phyloP scores from a whole-genome alignment of 2,888 invertebrate species.

The Cheilosia pagana region DNA sequence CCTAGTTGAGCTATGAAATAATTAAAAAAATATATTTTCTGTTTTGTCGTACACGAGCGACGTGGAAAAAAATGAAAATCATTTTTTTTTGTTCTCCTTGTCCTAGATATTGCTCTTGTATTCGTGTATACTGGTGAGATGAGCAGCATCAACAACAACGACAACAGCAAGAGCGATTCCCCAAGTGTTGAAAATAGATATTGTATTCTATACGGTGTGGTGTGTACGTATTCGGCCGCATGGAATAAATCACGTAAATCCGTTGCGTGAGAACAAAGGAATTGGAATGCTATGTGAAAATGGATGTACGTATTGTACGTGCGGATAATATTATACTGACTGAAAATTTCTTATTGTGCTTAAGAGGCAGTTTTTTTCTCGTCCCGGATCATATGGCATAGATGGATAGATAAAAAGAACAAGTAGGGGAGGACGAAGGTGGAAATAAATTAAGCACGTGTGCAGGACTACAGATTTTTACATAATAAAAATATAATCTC shows the following conservation, averaged over 20 bases:
- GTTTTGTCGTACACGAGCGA: neutral
- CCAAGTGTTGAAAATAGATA: slow-evolving; percentile 24
- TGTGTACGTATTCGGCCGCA: neutral
- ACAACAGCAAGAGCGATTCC: slow-evolving; percentile 9
- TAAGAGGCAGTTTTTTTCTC: slow-evolving; percentile 39
- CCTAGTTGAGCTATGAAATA: neutral
- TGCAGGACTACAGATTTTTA: neutral
- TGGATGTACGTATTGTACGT: slow-evolving; percentile 32
- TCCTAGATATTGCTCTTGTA: slow-evolving; percentile 53
- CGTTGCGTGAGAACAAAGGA: slow-evolving; percentile 36
- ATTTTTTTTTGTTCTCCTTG: slow-evolving; percentile 31
- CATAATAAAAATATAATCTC: slow-evolving; percentile 3
- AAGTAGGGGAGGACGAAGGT: neutral
- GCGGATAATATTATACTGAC: slow-evolving; percentile 55
- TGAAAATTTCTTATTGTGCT: slow-evolving; percentile 63
- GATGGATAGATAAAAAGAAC: neutral
- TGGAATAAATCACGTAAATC: slow-evolving; percentile 33
- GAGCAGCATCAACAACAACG: slow-evolving; percentile 24
- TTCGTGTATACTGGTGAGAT: slow-evolving; percentile 11
- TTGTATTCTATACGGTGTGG: neutral
- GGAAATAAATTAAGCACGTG: neutral
- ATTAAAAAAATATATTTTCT: slow-evolving; percentile 2
- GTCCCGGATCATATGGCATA: neutral
- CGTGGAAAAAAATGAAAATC: neutral
- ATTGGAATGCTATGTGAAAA: neutral